Percentiles rank a stretch among this genome's conserved stretches.
These are phyloP conservation scores for Aporophyla nigra DNA, from an alignment of 2,888 invertebrate species.

Conservation along the genomic window DNA sequence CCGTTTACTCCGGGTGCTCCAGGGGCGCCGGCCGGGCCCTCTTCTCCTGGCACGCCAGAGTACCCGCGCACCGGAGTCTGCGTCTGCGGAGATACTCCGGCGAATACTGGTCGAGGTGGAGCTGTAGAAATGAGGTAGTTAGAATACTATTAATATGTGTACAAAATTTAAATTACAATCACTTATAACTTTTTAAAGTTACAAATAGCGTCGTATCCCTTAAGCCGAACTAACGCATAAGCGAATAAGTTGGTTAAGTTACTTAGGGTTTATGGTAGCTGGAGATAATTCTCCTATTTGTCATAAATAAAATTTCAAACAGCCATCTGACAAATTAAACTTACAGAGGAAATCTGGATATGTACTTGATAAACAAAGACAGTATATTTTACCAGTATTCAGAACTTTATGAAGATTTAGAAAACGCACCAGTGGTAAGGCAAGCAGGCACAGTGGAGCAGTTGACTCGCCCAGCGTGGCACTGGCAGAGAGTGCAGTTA, in stretches of 20 bases:
- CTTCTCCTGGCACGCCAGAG: constrained; percentile 89
- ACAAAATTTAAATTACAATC: not conserved
- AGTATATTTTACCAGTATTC: no score
- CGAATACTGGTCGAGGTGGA: constrained; percentile 68
- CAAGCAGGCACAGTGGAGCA: constrained; percentile 84
- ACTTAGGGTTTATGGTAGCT: not conserved
- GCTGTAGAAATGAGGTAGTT: constrained; percentile 47
- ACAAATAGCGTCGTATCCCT: no score
- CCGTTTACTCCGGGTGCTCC: constrained; percentile 92
- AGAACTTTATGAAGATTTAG: no score
- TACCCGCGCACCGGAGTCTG: constrained; percentile 87
- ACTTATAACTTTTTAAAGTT: not conserved
- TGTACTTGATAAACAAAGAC: no score
- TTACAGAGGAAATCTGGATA: no score
- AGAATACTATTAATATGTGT: not conserved
- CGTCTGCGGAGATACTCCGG: constrained; percentile 64
- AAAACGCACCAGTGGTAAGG: constrained; percentile 50
- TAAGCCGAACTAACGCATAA: not conserved
- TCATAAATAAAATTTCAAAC: no score
- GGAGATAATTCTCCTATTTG: not conserved
- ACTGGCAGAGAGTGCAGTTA: constrained; percentile 94
- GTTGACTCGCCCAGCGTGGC: constrained; percentile 90
- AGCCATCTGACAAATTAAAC: no score
- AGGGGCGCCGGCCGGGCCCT: constrained; percentile 91
- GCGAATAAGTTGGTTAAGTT: not conserved